Conservation (phyloP, 2,888 invertebrate genomes). For the Leptarthrus brevirostris region DNA sequence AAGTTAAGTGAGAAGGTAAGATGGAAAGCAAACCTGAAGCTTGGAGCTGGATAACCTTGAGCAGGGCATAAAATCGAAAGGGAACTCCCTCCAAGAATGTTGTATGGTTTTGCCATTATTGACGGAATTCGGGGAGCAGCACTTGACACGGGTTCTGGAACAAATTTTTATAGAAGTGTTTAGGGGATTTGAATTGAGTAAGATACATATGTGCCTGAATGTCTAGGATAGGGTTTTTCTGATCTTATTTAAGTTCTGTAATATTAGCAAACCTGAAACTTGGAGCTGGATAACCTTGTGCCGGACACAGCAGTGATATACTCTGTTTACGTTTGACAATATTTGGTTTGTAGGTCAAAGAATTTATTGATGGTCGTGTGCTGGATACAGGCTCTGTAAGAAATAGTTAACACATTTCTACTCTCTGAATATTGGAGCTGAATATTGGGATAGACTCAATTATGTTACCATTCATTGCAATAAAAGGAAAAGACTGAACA, state of each 20-base stretch:
- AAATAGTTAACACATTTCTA: neutral
- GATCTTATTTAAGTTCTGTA: neutral
- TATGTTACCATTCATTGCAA: too few species aligned
- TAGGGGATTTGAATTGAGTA: too few species aligned
- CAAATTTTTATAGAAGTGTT: neutral
- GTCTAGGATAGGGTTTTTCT: neutral
- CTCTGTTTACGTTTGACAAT: conserved; percentile 66
- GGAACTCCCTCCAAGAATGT: conserved; percentile 43
- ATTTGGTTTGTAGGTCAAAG: conserved; percentile 66
- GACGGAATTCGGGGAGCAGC: conserved; percentile 66
- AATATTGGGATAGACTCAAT: conserved; percentile 10
- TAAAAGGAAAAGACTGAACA: too few species aligned
- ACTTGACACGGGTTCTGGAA: conserved; percentile 68
- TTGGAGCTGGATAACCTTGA: conserved; percentile 76
- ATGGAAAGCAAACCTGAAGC: conserved; percentile 71
- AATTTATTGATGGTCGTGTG: conserved; percentile 69
- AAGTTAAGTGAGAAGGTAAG: neutral
- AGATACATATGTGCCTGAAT: conserved; percentile 24
- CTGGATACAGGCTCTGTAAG: conserved; percentile 71
- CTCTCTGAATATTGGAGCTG: neutral
- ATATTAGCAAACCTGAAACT: conserved; percentile 72
- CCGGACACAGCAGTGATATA: conserved; percentile 77
- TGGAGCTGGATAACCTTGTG: conserved; percentile 81
- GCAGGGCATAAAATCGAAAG: conserved; percentile 73
- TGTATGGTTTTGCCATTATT: conserved; percentile 52